These are phyloP conservation scores for Anser cygnoides DNA, from an alignment of 2,113 vertebrate genomes.

Conservation along the genomic window DNA sequence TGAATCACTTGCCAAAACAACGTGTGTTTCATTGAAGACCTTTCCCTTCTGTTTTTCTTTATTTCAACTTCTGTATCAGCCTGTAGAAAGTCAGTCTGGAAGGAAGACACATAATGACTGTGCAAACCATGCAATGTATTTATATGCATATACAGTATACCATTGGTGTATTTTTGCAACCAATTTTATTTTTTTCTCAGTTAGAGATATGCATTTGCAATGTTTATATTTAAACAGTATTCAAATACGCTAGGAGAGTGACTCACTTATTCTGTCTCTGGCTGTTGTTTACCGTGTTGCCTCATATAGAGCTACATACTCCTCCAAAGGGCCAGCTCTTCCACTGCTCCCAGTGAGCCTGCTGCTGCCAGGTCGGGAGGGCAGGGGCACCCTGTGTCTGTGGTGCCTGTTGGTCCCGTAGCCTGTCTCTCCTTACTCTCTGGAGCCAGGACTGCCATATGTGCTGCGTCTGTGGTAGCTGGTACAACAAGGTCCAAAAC, in stretches of 20 bases:
- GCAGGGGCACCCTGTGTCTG: not conserved
- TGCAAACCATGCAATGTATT: conserved; percentile 2
- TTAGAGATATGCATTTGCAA: conserved; percentile 31
- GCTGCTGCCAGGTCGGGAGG: not conserved
- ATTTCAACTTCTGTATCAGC: not conserved
- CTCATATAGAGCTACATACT: not conserved
- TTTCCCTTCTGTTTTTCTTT: not conserved
- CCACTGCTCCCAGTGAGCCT: not conserved
- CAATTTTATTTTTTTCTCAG: conserved; percentile 41
- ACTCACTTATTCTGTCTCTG: not conserved
- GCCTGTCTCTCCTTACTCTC: not conserved
- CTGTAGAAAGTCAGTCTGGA: not conserved
- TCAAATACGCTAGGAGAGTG: conserved; percentile 9
- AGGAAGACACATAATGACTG: not conserved
- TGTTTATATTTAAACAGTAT: conserved; percentile 61
- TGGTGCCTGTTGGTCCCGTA: not conserved
- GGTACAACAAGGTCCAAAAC: not conserved
- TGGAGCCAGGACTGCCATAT: not conserved
- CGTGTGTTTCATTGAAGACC: not conserved
- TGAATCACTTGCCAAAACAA: not conserved
- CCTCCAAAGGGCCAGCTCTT: not conserved
- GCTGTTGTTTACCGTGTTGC: not conserved
- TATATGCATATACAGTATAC: conserved; percentile 2
- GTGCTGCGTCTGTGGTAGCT: not conserved
- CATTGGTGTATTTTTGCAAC: conserved; percentile 44